These are phyloP conservation scores for Catharus bicknelli DNA, from an alignment of 2,113 vertebrate genomes.

Conservation along the genomic window DNA sequence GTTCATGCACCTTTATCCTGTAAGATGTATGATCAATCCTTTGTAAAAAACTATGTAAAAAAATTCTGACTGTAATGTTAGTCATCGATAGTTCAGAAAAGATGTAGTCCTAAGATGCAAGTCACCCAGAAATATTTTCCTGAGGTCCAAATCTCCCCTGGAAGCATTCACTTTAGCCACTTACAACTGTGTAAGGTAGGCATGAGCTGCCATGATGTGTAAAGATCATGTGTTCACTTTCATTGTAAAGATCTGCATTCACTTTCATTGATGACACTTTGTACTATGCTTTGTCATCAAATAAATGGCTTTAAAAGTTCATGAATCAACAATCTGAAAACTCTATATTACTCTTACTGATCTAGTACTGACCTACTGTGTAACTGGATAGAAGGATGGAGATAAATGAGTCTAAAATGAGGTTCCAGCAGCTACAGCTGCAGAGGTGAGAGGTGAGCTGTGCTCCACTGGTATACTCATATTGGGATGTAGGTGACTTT, in stretches of 20 bases:
- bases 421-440: background rate
- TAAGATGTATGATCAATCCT: background rate
- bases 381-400: background rate
- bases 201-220: background rate
- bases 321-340: background rate
- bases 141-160: background rate
- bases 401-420: background rate
- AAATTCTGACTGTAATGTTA: background rate
- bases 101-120: background rate
- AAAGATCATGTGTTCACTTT: background rate
- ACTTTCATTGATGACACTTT: background rate
- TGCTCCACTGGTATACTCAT: background rate
- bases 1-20: background rate
- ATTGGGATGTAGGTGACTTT: background rate
- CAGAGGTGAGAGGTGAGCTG: background rate
- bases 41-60: background rate
- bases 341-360: background rate
- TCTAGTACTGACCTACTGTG: background rate
- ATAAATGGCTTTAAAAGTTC: background rate
- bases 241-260: background rate
- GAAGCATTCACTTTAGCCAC: background rate
- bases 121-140: background rate
- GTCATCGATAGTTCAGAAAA: background rate
- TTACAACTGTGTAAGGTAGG: background rate
- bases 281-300: background rate